Evolutionary conservation across 1,140 invertebrate genomes (phyloP).

Genomic region (Planococcus citri): DNA sequence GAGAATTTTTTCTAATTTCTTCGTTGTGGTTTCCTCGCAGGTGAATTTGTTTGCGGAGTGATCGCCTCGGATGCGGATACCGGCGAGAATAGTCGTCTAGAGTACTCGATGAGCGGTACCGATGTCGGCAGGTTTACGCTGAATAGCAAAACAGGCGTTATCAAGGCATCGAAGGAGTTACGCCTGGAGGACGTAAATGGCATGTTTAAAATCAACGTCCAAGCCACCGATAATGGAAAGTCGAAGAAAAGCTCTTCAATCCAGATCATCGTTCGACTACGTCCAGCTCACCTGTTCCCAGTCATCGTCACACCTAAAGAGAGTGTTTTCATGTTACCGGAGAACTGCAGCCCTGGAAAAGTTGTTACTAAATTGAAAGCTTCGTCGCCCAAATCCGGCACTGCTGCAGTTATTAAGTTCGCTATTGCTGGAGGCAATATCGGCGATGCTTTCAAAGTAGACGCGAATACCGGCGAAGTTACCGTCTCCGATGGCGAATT

Average conservation of each 20-base stretch:
- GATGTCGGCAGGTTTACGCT: conserved; percentile 64
- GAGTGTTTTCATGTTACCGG: conserved; percentile 59
- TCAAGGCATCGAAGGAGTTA: conserved; percentile 50
- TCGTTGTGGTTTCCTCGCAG: conserved; percentile 30
- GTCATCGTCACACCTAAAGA: conserved; percentile 51
- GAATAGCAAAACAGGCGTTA: conserved; percentile 64
- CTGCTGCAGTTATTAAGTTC: conserved; percentile 55
- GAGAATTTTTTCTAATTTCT: background rate
- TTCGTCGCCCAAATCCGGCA: conserved; percentile 56
- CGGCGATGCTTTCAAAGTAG: conserved; percentile 68
- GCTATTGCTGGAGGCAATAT: conserved; percentile 84
- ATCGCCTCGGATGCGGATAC: conserved; percentile 67
- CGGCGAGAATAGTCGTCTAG: conserved; percentile 62
- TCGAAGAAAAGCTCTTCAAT: conserved; percentile 47
- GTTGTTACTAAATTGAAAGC: conserved; percentile 56
- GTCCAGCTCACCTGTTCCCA: conserved; percentile 59
- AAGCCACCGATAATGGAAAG: conserved; percentile 54
- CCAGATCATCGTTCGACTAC: conserved; percentile 54
- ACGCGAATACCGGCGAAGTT: conserved; percentile 63
- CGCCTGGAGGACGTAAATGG: conserved; percentile 33
- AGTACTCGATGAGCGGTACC: conserved; percentile 62
- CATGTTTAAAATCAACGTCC: conserved; percentile 58
- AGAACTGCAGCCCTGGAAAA: conserved; percentile 60
- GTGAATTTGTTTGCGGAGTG: conserved; percentile 74
- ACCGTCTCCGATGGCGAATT: conserved; percentile 59